Conservation (phyloP, 2,797 vertebrate species). For the Anisognathus igniventris region DNA sequence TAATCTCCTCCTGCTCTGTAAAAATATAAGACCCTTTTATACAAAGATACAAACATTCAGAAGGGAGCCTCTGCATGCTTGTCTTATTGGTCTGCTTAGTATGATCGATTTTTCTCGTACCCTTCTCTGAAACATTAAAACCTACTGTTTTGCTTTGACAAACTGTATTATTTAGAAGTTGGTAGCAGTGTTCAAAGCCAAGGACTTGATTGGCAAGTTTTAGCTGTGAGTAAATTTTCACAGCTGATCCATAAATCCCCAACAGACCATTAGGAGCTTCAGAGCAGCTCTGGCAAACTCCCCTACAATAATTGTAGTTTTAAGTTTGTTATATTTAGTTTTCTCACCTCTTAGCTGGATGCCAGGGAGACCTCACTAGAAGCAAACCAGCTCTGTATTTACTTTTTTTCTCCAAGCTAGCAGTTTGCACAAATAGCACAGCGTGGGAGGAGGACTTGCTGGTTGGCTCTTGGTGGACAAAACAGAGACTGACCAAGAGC, state of each 20-base stretch:
- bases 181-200: slow-evolving; percentile 4
- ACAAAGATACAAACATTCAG: not conserved
- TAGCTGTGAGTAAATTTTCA: slow-evolving; percentile 65
- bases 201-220: slow-evolving; percentile 65
- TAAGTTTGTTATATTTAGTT: slow-evolving; percentile 64
- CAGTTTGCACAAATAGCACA: not conserved
- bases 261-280: slow-evolving; percentile 64
- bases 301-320: slow-evolving; percentile 61
- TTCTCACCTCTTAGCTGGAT: slow-evolving; percentile 49
- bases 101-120: not conserved
- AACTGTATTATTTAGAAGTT: not conserved
- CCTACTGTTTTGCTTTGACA: not conserved
- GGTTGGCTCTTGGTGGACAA: not conserved
- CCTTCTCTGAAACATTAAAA: not conserved
- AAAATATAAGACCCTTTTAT: not conserved
- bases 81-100: not conserved
- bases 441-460: not conserved
- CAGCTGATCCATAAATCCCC: slow-evolving; percentile 69
- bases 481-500: not conserved
- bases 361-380: not conserved
- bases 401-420: not conserved
- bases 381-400: not conserved
- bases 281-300: slow-evolving; percentile 43
- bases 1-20: not conserved
- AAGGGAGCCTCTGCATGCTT: not conserved